Conservation (phyloP, 2,888 invertebrate genomes). For the Ctena decussata region DNA sequence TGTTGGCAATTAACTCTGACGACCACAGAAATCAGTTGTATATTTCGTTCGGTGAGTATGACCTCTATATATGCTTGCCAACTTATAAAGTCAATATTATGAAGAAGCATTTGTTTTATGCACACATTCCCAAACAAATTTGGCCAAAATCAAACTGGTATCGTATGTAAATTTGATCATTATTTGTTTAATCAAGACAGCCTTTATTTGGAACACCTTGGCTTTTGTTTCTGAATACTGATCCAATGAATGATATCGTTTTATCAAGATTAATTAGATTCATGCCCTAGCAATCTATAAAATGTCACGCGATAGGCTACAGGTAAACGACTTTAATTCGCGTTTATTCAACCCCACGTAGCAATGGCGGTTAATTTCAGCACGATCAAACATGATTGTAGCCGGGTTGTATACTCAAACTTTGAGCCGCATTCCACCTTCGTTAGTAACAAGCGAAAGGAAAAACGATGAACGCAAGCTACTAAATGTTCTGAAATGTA, state of each 20-base stretch:
- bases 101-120: background rate
- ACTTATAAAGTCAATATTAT: background rate
- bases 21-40: background rate
- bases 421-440: too few species aligned
- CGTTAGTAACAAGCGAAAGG: too few species aligned
- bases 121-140: constrained; percentile 1
- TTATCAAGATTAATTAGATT: background rate
- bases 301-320: background rate
- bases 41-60: background rate
- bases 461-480: too few species aligned
- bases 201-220: background rate
- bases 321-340: background rate
- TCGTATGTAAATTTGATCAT: constrained; percentile 5
- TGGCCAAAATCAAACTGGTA: background rate
- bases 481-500: too few species aligned
- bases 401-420: background rate
- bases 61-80: background rate
- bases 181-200: background rate
- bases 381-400: background rate
- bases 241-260: background rate
- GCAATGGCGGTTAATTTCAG: background rate
- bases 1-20: background rate
- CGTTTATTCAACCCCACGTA: background rate
- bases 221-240: background rate
- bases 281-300: background rate